Conservation (phyloP, 2,113 vertebrate genomes). For the Alethe diademata region DNA sequence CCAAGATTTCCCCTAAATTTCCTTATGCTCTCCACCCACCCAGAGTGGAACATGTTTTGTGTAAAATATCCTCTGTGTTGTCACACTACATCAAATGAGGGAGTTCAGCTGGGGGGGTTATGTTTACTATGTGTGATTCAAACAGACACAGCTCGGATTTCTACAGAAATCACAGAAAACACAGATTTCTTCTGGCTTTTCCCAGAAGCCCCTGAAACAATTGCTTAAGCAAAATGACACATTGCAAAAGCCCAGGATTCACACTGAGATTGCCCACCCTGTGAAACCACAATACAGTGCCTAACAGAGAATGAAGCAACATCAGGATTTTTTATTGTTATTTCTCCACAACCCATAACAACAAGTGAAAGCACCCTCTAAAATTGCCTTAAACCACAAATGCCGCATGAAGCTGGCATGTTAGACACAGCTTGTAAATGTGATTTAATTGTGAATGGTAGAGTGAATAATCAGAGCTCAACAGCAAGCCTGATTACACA, state of each 20-base stretch:
- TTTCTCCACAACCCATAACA: slow-evolving; percentile 14
- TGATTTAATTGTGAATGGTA: slow-evolving; percentile 65
- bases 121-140: slow-evolving; percentile 7
- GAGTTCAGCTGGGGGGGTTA: background rate
- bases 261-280: background rate
- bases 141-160: slow-evolving; percentile 9
- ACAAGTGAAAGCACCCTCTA: slow-evolving; percentile 38
- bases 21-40: background rate
- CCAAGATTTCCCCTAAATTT: background rate
- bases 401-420: slow-evolving; percentile 10
- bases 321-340: background rate
- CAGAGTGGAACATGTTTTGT: background rate
- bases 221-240: background rate
- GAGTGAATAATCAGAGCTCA: slow-evolving; percentile 60
- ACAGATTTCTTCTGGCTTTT: slow-evolving; percentile 25
- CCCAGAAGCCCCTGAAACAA: slow-evolving; percentile 21
- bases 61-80: slow-evolving; percentile 11
- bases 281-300: background rate
- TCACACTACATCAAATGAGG: slow-evolving; percentile 21
- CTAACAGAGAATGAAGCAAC: slow-evolving; percentile 9
- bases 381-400: slow-evolving; percentile 51
- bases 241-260: slow-evolving; percentile 17
- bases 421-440: slow-evolving; percentile 32
- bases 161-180: slow-evolving; percentile 36
- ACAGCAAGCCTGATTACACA: slow-evolving; percentile 54